Evolutionary conservation across 2,797 vertebrate genomes (phyloP).

Genomic region (Crypturellus tataupa): DNA sequence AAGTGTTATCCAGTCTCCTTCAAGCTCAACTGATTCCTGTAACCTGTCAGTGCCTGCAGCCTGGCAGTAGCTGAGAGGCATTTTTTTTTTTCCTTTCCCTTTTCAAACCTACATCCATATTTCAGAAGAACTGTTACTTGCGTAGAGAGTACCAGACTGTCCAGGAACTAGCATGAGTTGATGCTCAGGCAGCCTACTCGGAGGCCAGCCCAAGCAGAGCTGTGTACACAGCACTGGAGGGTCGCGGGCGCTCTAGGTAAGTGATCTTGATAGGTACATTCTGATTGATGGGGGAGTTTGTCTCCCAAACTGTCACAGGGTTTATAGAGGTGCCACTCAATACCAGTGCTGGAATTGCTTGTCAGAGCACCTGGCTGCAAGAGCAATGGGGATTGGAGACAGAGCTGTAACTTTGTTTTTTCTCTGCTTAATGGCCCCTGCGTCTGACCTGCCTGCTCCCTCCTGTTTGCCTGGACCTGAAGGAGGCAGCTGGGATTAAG

Average conservation of each 20-base stretch:
- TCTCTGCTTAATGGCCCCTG: conserved; percentile 78
- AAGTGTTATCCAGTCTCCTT: not conserved
- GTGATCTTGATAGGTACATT: conserved; percentile 93
- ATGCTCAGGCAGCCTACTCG: not conserved
- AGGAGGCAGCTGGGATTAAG: conserved; percentile 74
- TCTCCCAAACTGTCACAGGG: conserved; percentile 95
- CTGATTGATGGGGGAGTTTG: conserved; percentile 93
- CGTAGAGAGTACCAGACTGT: conserved; percentile 36
- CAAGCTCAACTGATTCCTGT: not conserved
- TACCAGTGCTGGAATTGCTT: conserved; percentile 83
- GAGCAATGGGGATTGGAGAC: conserved; percentile 80
- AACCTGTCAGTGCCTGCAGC: not conserved
- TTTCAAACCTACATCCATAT: not conserved
- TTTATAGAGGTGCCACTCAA: conserved; percentile 98
- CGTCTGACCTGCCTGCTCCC: conserved; percentile 78
- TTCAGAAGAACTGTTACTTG: not conserved
- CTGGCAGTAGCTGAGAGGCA: accelerated
- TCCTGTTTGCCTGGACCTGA: conserved; percentile 74
- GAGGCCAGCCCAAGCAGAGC: conserved; percentile 56
- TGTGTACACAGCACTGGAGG: conserved; percentile 63
- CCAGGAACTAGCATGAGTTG: conserved; percentile 16
- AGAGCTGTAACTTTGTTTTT: conserved; percentile 85
- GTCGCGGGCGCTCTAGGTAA: conserved; percentile 79
- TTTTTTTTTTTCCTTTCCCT: not conserved
- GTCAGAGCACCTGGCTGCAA: conserved; percentile 83